These are phyloP conservation scores for Adelphocoris suturalis DNA, from an alignment of 2,888 invertebrate species.

Conservation along the genomic window DNA sequence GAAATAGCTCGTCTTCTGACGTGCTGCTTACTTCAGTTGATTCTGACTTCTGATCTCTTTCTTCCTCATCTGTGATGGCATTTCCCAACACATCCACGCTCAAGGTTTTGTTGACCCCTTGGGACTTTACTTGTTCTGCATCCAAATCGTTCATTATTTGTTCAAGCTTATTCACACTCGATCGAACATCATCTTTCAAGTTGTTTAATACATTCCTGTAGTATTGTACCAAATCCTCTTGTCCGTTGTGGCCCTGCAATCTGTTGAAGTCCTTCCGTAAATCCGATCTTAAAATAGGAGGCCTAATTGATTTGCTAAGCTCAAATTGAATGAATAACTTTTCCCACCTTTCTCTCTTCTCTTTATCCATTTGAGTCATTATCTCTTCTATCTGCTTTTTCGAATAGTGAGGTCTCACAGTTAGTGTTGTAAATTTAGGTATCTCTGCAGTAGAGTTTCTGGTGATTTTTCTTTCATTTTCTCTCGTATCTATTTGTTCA, in stretches of 20 bases:
- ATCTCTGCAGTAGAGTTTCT: not conserved
- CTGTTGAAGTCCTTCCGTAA: constrained; percentile 2
- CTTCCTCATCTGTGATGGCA: not conserved
- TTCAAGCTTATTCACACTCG: not conserved
- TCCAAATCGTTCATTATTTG: constrained; percentile 33
- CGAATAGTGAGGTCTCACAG: not conserved
- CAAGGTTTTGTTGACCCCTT: not conserved
- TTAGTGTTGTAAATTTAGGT: constrained; percentile 49
- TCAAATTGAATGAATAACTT: constrained; percentile 16
- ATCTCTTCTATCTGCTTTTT: constrained; percentile 48
- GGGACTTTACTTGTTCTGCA: not conserved
- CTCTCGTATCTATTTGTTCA: not conserved
- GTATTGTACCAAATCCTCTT: not conserved
- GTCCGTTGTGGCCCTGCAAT: not conserved
- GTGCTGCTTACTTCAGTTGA: constrained; percentile 6
- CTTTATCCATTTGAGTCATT: constrained; percentile 33
- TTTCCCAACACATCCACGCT: not conserved
- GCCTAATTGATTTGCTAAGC: constrained; percentile 35
- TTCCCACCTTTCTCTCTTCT: constrained; percentile 53
- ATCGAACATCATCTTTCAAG: constrained; percentile 44
- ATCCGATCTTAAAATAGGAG: constrained; percentile 8
- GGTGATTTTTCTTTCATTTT: not conserved
- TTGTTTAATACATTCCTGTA: constrained; percentile 16
- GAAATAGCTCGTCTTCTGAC: constrained; percentile 26
- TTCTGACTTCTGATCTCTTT: not conserved